Evolutionary conservation across 2,797 vertebrate genomes (phyloP).

Genomic region (Phyllotis vaccarum): DNA sequence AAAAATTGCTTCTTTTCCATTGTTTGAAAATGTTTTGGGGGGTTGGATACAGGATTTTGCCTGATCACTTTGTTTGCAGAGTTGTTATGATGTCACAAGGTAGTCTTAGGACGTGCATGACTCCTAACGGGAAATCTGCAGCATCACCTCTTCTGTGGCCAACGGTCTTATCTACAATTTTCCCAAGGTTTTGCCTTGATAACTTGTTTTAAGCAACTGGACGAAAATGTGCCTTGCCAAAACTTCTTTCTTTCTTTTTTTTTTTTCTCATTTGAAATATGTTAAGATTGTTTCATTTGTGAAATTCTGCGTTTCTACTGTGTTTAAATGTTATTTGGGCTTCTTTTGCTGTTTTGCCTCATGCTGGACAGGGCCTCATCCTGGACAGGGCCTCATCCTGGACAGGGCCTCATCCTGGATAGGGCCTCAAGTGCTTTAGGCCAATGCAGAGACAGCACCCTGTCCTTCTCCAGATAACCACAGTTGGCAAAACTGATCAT

Average conservation of each 20-base stretch:
- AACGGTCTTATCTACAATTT: too few species aligned
- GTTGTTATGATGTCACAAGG: not conserved
- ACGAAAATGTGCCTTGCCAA: not conserved
- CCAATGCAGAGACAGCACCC: too few species aligned
- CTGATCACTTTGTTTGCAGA: not conserved
- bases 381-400: not conserved
- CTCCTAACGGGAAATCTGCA: not conserved
- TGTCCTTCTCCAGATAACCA: not conserved
- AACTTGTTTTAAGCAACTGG: not conserved
- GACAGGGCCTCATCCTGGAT: not conserved
- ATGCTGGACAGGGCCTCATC: too few species aligned
- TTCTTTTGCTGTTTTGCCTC: not conserved
- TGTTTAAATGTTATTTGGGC: not conserved
- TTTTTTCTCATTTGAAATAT: not conserved
- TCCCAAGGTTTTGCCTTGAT: not conserved
- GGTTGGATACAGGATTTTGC: not conserved
- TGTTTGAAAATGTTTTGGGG: constrained; percentile 5
- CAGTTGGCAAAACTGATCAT: not conserved
- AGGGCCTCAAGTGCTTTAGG: not conserved
- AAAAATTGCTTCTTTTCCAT: not conserved
- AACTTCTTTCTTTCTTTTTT: not conserved
- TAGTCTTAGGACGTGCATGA: not conserved
- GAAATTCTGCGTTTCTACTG: not conserved
- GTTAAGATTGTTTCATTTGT: not conserved
- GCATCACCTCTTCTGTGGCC: not conserved